Percentiles rank a stretch among this genome's conserved stretches.
These are phyloP conservation scores for Apodemus sylvaticus DNA, from an alignment of 2,113 vertebrate species.

Conservation along the genomic window DNA sequence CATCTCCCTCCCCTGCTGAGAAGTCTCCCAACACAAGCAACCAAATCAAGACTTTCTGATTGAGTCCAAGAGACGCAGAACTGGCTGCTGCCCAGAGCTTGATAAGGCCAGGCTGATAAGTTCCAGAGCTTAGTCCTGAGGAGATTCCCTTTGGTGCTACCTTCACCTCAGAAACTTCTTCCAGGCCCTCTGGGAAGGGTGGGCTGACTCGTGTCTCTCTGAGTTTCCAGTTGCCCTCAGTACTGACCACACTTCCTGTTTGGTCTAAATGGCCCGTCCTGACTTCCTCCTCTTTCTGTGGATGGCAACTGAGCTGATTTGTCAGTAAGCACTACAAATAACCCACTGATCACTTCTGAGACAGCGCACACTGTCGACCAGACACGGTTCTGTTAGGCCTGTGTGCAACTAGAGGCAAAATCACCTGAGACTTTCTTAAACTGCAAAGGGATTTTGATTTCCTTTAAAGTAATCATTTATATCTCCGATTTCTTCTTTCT, in stretches of 20 bases:
- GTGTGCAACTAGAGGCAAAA: background rate
- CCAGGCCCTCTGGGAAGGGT: background rate
- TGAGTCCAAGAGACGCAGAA: background rate
- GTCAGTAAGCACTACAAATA: background rate
- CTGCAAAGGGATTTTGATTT: constrained; percentile 11
- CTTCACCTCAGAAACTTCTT: background rate
- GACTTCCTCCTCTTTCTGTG: background rate
- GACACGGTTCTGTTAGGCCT: background rate
- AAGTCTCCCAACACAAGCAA: background rate
- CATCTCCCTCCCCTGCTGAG: background rate
- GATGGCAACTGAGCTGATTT: background rate
- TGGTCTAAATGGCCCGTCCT: background rate
- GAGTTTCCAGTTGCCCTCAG: background rate
- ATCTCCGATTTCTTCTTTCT: background rate
- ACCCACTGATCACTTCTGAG: background rate
- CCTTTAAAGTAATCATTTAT: constrained; percentile 22
- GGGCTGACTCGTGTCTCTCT: background rate
- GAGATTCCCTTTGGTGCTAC: background rate
- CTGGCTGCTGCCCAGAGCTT: background rate
- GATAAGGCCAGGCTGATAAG: background rate
- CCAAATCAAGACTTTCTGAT: background rate
- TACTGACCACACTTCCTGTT: background rate
- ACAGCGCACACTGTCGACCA: background rate
- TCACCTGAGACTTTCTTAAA: constrained; percentile 22
- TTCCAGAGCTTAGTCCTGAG: background rate